These are phyloP conservation scores for Macrosteles quadrilineatus DNA, from an alignment of 1,140 invertebrate genomes.

Conservation along the genomic window DNA sequence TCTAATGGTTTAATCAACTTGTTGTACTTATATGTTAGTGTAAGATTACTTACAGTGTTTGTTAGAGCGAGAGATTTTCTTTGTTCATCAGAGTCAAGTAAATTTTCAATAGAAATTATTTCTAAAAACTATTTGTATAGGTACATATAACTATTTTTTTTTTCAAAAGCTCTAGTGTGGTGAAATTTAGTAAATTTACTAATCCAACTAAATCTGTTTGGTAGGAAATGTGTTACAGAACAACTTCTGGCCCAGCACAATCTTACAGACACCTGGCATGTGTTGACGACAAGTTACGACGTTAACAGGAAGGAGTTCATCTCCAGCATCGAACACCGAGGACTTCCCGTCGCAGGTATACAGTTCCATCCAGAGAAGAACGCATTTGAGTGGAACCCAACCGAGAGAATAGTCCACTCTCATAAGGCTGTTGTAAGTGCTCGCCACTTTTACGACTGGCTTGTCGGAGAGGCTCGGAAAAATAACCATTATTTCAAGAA, in stretches of 20 bases:
- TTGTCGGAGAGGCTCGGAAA: slow-evolving; percentile 33
- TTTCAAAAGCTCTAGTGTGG: too few relatives aligned
- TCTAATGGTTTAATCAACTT: background rate
- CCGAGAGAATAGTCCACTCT: slow-evolving; percentile 61
- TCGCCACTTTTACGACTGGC: slow-evolving; percentile 82
- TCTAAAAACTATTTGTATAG: background rate
- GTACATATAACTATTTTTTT: background rate
- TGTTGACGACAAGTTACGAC: slow-evolving; percentile 74
- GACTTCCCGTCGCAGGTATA: slow-evolving; percentile 80
- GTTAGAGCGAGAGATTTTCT: too few relatives aligned
- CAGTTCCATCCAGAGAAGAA: slow-evolving; percentile 94
- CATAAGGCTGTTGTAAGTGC: slow-evolving; percentile 60
- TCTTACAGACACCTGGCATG: slow-evolving; percentile 54
- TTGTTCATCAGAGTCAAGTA: background rate
- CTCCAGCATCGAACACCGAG: slow-evolving; percentile 64
- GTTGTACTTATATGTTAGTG: background rate
- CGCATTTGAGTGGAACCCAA: slow-evolving; percentile 72
- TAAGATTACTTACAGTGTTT: background rate
- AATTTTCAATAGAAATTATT: too few relatives aligned
- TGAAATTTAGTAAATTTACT: too few relatives aligned
- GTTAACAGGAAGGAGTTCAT: slow-evolving; percentile 64
- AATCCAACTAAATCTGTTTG: too few relatives aligned
- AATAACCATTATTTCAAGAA: slow-evolving; percentile 59
- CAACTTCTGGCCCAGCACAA: slow-evolving; percentile 28
- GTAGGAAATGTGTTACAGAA: slow-evolving; percentile 37